Evolutionary conservation across 2,797 vertebrate species (phyloP), one percentile per base, ranked within the genome.

Genomic region (Sebastes trivittatus): DNA sequence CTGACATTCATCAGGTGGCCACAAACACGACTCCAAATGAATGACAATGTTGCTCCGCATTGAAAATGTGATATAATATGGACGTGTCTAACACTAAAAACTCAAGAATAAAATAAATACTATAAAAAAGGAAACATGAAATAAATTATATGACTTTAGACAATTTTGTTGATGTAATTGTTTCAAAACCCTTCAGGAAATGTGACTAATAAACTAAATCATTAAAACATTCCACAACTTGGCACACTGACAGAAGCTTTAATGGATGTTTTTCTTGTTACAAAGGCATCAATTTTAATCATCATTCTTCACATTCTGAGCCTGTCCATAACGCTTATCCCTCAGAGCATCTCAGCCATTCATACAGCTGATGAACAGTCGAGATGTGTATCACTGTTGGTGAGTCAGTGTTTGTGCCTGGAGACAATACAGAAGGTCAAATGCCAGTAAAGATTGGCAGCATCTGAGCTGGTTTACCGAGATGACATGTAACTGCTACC

Each of bases 221-320:
- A 70, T 73, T 46, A 54, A 0, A 36, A 56, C 74, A 74, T 86
- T 73, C 73, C 80, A 23, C 32, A 59, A 46, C 6, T 65, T 3
- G 29, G n/a, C 68, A 32, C 30, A 42, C 59, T 84, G 87, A 83
- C 84, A 85, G 81, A 80, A 5, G 80, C 25, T 81, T 58, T 75
- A 82, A 85, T 74, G 61, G 68, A 81, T 79, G 80, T 77, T 80
- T 80, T 83, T 76, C 20, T 11, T 23, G 75, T 81, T 4, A 30
- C 11, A 59, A 75, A 74, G 38, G 74, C 18, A 42, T 69, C 52
- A 38, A 25, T 71, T 86, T 55, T 11, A 30, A 32, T 59, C 34
- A 73, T 92, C 82, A 91, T 88, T 88, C 78, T 75, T 75, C 77
- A 81, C 81, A 78, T 87, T 91, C 85, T 86, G 38, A 78, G 18